Conservation (phyloP, 2,888 invertebrate species). For the Melanotus villosus region DNA sequence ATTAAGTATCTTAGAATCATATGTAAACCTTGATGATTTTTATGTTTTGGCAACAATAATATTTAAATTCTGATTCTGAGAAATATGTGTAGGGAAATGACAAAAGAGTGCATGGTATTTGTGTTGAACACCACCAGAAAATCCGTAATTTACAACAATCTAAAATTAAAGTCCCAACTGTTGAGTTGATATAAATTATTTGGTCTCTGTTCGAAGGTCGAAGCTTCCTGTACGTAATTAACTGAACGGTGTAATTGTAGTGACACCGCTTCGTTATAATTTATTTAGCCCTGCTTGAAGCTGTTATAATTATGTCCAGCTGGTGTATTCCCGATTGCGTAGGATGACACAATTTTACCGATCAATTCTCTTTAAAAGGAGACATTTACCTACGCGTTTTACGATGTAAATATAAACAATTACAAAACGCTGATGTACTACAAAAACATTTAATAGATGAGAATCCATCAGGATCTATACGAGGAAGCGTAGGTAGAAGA, state of each 20-base stretch:
- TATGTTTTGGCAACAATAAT: too few species aligned
- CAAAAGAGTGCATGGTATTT: too few species aligned
- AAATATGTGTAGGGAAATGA: too few species aligned
- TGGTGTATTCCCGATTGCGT: not conserved
- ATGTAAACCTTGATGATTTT: too few species aligned
- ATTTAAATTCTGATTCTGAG: too few species aligned
- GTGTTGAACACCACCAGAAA: too few species aligned
- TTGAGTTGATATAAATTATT: conserved; percentile 2
- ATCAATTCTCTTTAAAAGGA: conserved; percentile 3
- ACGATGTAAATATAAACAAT: conserved; percentile 1
- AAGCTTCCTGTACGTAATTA: conserved; percentile 11
- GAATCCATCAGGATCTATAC: too few species aligned
- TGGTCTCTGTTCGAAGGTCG: not conserved
- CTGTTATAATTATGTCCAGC: conserved; percentile 5
- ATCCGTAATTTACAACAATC: not conserved
- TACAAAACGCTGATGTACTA: not conserved
- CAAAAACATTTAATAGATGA: not conserved
- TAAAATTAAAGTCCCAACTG: not conserved
- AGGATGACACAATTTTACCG: not conserved
- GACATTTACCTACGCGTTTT: not conserved
- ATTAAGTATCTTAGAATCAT: too few species aligned
- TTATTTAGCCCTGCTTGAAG: conserved; percentile 4
- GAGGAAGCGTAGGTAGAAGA: too few species aligned
- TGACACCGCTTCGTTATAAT: conserved; percentile 7
- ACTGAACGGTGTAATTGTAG: conserved; percentile 7